These are phyloP conservation scores for Ailuropoda melanoleuca DNA, from an alignment of 2,113 vertebrate genomes.

Conservation along the genomic window DNA sequence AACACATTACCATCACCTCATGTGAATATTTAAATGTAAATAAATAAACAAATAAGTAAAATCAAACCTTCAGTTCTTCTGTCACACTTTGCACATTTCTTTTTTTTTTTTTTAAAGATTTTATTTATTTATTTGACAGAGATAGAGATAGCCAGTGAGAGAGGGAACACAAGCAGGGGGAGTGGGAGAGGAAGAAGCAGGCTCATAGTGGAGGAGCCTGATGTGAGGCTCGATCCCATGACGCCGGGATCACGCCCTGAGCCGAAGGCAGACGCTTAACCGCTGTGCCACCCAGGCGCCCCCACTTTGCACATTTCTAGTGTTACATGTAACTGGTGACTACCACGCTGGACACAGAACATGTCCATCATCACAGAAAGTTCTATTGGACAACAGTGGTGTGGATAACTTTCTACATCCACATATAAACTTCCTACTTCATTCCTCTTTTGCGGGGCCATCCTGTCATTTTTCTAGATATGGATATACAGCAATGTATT, in stretches of 20 bases:
- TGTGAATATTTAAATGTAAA: background rate
- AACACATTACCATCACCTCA: background rate
- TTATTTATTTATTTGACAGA: too few species aligned
- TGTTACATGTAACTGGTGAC: background rate
- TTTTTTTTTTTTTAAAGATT: too few species aligned
- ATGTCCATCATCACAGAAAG: background rate
- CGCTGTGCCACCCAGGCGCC: too few species aligned
- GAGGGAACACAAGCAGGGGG: too few species aligned
- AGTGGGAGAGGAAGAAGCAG: too few species aligned
- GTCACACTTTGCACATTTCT: background rate
- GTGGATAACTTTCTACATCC: background rate
- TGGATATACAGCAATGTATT: background rate
- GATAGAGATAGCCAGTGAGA: too few species aligned
- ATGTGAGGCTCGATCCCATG: too few species aligned
- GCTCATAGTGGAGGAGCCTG: too few species aligned
- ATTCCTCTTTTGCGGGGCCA: background rate
- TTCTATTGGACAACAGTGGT: background rate
- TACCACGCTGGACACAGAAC: background rate
- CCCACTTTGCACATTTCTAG: background rate
- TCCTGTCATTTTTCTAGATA: background rate
- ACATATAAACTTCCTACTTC: background rate
- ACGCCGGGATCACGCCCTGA: too few species aligned
- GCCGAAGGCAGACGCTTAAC: too few species aligned
- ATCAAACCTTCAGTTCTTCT: background rate
- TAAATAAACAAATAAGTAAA: background rate